Base-by-base conservation (phyloP, 2,113 vertebrate genomes). In the Gasterosteus aculeatus region DNA sequence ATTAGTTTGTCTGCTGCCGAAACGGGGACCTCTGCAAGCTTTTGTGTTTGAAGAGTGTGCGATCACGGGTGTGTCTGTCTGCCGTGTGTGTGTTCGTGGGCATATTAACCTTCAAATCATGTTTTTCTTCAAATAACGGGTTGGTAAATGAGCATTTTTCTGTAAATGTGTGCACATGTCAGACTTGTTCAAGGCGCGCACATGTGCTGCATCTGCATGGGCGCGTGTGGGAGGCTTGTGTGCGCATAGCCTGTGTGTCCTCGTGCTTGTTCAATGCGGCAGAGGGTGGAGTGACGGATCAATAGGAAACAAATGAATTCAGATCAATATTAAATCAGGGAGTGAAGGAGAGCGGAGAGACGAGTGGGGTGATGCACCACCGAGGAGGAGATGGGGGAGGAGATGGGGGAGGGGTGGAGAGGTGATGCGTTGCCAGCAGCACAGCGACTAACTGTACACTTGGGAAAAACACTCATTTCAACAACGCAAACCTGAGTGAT, bases 261-360 rank as follows among this genome's bases (percentile, higher is more conserved):
- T 88, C 85, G 91, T 92, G 90, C 91, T 92, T 93, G 92, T 79
- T 91, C 92, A 88, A 90, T 94, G 93, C 93, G 87, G 93, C 93
- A 94, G 81, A 93, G 91, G 83, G 91, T 86, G 91, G 92, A 92
- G 90, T 87, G 87, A 86, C 75, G 69, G 91, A 94, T 94, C 93
- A 85, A 94, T 94, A 92, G 77, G 82, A 90, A 92, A 92, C 91
- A 93, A 94, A 94, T 93, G 79, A 93, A 94, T 94, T 93, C 87
- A 78, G 91, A 92, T 92, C 93, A 88, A 94, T 93, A 91, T 80
- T 67, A 85, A 91, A 87, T 85, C 78, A 71, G 82, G 56, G 84
- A 91, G 86, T 81, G 88, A 86, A 91, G 87, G 83, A 88, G 87
- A 88, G 86, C 85, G 85, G 81, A 89, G 83, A 87, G 88, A 85